A percentile compares a stretch with the other conserved stretches of the same genome.
These are phyloP conservation scores for Sebastes fasciatus DNA, from an alignment of 2,113 vertebrate genomes.

Conservation along the genomic window DNA sequence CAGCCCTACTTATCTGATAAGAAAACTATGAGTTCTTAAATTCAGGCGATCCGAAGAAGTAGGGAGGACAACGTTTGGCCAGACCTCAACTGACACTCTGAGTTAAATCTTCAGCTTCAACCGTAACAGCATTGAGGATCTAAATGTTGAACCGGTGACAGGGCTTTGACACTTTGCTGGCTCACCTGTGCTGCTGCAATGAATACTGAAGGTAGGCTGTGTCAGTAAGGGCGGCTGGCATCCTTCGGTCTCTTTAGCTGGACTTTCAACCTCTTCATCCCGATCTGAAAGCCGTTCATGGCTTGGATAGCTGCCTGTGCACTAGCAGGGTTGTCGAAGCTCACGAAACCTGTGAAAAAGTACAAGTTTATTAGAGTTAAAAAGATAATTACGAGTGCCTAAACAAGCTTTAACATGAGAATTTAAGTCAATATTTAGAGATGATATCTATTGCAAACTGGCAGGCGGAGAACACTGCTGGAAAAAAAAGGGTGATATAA, in stretches of 20 bases:
- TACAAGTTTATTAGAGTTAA: conserved; percentile 15
- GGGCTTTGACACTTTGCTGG: background rate
- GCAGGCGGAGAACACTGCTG: background rate
- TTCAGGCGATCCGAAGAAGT: background rate
- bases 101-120: background rate
- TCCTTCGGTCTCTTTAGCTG: conserved; percentile 99
- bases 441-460: background rate
- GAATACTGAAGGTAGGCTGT: conserved; percentile 80
- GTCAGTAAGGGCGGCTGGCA: conserved; percentile 97
- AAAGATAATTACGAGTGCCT: background rate
- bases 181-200: conserved; percentile 89
- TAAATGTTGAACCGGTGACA: background rate
- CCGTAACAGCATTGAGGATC: background rate
- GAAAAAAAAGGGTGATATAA: background rate
- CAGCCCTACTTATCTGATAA: background rate
- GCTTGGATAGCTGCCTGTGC: conserved; percentile 98
- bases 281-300: conserved; percentile 99
- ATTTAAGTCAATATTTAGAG: background rate
- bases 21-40: background rate
- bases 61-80: background rate
- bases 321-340: conserved; percentile 98
- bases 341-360: conserved; percentile 91
- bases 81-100: background rate
- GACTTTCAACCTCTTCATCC: conserved; percentile 99
- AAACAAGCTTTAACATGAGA: background rate